Evolutionary conservation across 2,113 vertebrate species (phyloP).

Genomic region (Monarcha castaneiventris): DNA sequence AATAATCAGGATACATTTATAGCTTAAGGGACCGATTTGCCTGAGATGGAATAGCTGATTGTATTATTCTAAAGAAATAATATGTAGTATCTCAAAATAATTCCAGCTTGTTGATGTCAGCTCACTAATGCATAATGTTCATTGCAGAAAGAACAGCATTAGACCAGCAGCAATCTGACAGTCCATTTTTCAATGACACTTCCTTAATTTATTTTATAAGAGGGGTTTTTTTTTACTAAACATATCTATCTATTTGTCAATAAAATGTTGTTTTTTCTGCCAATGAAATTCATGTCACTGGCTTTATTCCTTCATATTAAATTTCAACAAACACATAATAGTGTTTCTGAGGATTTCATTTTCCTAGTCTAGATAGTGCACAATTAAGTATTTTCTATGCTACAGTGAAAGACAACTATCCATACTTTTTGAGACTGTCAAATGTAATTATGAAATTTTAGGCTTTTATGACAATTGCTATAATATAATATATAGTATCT

Average conservation of each 20-base stretch:
- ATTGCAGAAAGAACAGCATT: background rate
- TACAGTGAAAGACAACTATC: background rate
- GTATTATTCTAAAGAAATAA: slow-evolving; percentile 60
- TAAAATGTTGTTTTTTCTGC: background rate
- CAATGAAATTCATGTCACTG: background rate
- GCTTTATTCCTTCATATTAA: background rate
- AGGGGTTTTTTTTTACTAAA: slow-evolving; percentile 11
- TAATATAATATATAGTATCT: background rate
- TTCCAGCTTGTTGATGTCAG: slow-evolving; percentile 28
- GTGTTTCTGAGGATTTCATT: background rate
- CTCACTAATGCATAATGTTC: slow-evolving; percentile 33
- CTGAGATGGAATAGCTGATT: slow-evolving; percentile 42
- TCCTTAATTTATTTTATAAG: slow-evolving; percentile 32
- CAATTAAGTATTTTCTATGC: background rate
- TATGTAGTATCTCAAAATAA: slow-evolving; percentile 43
- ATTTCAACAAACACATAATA: background rate
- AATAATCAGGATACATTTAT: slow-evolving; percentile 56
- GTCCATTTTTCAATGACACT: slow-evolving; percentile 45
- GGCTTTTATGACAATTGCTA: background rate
- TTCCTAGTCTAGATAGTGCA: background rate
- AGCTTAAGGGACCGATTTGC: slow-evolving; percentile 56
- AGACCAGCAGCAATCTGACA: slow-evolving; percentile 21
- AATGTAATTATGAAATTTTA: background rate
- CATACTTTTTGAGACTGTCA: background rate
- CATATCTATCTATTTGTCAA: background rate